A percentile compares a stretch with the other conserved stretches of the same genome.
Evolutionary conservation across 2,113 vertebrate genomes (phyloP).

Genomic region (Microcebus ravelobensis): DNA sequence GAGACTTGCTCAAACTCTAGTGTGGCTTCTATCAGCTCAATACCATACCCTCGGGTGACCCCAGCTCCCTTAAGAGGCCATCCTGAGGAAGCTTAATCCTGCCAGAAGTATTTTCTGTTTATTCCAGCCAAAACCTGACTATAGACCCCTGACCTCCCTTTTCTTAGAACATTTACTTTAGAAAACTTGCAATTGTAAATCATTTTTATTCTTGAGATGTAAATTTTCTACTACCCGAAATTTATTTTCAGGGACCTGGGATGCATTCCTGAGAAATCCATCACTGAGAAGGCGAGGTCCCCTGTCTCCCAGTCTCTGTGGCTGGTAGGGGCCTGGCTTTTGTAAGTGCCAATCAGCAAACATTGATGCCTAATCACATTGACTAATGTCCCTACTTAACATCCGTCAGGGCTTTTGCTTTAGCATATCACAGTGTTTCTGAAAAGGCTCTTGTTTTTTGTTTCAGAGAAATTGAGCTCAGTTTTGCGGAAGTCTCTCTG

Average conservation of each 20-base stretch:
- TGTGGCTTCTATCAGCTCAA: not conserved
- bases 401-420: not conserved
- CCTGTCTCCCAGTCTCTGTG: not conserved
- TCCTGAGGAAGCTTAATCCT: not conserved
- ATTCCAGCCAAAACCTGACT: not conserved
- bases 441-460: not conserved
- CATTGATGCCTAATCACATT: rapidly evolving
- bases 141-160: rapidly evolving
- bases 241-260: not conserved
- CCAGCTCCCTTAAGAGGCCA: not conserved
- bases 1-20: rapidly evolving
- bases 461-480: not conserved
- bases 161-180: not conserved
- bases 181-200: not conserved
- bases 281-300: not conserved
- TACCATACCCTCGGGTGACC: rapidly evolving
- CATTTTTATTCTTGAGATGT: not conserved
- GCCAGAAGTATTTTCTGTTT: not conserved
- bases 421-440: no score
- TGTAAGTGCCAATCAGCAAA: not conserved
- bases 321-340: not conserved
- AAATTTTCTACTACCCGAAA: not conserved
- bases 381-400: not conserved
- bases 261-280: not conserved
- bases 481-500: not conserved